Conservation (phyloP, 2,888 invertebrate genomes). For the Nomada lathburiana region DNA sequence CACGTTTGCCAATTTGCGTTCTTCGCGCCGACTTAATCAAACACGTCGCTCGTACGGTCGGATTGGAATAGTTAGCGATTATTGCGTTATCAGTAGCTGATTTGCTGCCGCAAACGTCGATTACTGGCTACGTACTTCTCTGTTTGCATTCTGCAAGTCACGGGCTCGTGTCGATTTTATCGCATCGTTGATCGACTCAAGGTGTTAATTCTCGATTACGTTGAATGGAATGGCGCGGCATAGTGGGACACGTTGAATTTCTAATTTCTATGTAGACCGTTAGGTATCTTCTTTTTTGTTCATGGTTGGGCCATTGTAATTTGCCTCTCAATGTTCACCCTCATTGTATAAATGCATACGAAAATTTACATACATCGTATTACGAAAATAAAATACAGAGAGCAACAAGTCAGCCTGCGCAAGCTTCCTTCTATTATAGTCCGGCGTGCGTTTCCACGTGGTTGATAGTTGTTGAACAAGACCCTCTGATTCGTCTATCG, state of each 20-base stretch:
- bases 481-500: constrained; percentile 1
- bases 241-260: too few species aligned
- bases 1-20: not conserved
- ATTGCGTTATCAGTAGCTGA: constrained; percentile 29
- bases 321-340: too few species aligned
- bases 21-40: constrained; percentile 16
- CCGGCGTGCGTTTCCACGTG: not conserved
- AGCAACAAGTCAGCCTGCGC: constrained; percentile 42
- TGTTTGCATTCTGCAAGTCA: not conserved
- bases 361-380: constrained; percentile 63
- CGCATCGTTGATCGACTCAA: not conserved
- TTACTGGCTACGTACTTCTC: constrained; percentile 8
- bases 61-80: constrained; percentile 18
- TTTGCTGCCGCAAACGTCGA: constrained; percentile 7
- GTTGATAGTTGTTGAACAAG: constrained; percentile 6
- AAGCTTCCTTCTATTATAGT: not conserved
- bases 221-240: not conserved
- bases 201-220: not conserved
- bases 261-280: not conserved
- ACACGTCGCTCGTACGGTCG: not conserved
- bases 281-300: not conserved
- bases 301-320: too few species aligned
- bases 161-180: not conserved
- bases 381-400: constrained; percentile 62
- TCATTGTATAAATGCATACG: constrained; percentile 38